Evolutionary conservation across 2,113 vertebrate species (phyloP).

Genomic region (Nestor notabilis): DNA sequence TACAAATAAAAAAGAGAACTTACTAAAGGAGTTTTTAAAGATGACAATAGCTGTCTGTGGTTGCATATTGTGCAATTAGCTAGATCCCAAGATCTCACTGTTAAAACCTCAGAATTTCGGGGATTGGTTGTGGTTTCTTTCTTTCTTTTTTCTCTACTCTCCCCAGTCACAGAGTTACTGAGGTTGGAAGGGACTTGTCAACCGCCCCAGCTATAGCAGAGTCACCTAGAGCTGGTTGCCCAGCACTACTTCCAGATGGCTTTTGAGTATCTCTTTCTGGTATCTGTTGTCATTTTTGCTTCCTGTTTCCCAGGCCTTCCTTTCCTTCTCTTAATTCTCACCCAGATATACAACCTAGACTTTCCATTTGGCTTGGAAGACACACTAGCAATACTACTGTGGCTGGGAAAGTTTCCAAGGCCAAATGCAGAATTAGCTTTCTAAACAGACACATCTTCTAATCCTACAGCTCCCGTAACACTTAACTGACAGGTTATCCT

Average conservation of each 20-base stretch:
- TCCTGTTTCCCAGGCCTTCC: background rate
- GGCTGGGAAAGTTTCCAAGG: background rate
- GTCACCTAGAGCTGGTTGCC: background rate
- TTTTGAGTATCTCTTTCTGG: background rate
- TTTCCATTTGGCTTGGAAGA: background rate
- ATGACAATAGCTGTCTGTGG: accelerated
- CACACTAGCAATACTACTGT: background rate
- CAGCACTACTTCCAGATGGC: background rate
- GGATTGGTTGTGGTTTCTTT: background rate
- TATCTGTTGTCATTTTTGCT: background rate
- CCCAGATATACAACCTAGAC: background rate
- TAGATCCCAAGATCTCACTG: background rate
- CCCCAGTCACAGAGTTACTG: background rate
- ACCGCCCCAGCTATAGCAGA: background rate
- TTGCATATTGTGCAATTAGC: background rate
- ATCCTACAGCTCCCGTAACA: background rate
- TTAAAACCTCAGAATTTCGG: background rate
- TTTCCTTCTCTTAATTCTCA: background rate
- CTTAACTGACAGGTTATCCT: background rate
- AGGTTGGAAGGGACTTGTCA: background rate
- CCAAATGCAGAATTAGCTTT: background rate
- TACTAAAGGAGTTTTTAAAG: background rate
- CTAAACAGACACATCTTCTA: background rate
- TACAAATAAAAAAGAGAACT: background rate
- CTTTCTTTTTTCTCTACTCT: background rate